phyloP scores from a whole-genome alignment of 2,113 vertebrate genomes.

The Loxodonta africana region DNA sequence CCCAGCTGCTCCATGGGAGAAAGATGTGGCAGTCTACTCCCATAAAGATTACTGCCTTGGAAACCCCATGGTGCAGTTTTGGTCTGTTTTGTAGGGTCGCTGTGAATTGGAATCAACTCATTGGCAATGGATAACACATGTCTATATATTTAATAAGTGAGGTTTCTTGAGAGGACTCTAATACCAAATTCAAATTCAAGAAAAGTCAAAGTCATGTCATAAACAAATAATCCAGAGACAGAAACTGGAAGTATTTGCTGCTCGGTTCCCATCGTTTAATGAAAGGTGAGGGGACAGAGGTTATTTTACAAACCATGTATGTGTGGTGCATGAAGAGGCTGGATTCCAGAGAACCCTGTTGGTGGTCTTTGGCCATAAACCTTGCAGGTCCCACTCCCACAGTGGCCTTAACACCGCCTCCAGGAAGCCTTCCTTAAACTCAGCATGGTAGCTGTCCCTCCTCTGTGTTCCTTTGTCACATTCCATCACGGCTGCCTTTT shows the following conservation, averaged over 20 bases:
- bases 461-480: background rate
- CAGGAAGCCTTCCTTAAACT: background rate
- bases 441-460: fast-evolving
- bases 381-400: background rate
- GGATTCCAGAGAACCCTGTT: background rate
- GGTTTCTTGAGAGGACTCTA: background rate
- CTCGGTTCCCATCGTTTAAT: background rate
- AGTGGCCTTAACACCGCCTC: background rate
- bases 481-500: background rate
- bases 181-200: conserved; percentile 4
- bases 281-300: background rate
- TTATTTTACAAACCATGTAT: background rate
- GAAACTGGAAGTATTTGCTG: background rate
- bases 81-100: background rate
- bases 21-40: background rate
- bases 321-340: background rate
- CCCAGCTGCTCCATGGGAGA: no score
- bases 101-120: background rate
- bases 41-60: background rate
- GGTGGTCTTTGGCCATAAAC: background rate
- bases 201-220: background rate
- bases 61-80: background rate
- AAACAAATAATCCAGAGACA: background rate
- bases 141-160: background rate
- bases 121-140: background rate